These are phyloP conservation scores for Actinernus sp. DNA, from an alignment of 92 coral and sea anemone genomes.

Conservation along the genomic window DNA sequence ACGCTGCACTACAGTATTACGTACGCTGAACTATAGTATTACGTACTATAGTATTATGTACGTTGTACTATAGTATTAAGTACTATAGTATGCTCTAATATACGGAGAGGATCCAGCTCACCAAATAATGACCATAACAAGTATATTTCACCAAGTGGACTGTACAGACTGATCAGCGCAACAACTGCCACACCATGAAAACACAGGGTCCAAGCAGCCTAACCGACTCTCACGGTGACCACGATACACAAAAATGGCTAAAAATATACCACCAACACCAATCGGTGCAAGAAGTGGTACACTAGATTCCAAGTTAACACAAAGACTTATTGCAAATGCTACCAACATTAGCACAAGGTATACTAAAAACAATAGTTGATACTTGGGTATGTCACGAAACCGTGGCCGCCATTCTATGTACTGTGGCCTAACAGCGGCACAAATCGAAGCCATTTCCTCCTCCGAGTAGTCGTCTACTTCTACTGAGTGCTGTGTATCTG, in stretches of 20 bases:
- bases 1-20: no score
- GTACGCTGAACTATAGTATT: no score
- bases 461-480: conserved; percentile 33
- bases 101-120: no score
- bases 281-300: conserved; percentile 49
- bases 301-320: conserved; percentile 13
- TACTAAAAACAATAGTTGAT: conserved; percentile 11
- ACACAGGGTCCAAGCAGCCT: background rate
- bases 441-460: conserved; percentile 49
- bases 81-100: no score
- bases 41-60: no score
- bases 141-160: background rate
- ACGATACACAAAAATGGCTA: background rate
- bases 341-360: conserved; percentile 2
- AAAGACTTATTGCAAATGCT: conserved; percentile 24
- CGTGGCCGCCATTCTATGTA: conserved; percentile 14
- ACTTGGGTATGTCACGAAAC: conserved; percentile 26
- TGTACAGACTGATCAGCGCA: background rate
- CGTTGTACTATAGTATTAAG: no score
- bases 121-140: no score
- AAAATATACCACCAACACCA: background rate
- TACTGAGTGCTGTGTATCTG: conserved; percentile 8
- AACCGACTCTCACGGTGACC: background rate
- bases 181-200: background rate
- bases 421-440: conserved; percentile 11